These are phyloP conservation scores for Dryomyza anilis DNA, from an alignment of 2,888 invertebrate species.

Conservation along the genomic window DNA sequence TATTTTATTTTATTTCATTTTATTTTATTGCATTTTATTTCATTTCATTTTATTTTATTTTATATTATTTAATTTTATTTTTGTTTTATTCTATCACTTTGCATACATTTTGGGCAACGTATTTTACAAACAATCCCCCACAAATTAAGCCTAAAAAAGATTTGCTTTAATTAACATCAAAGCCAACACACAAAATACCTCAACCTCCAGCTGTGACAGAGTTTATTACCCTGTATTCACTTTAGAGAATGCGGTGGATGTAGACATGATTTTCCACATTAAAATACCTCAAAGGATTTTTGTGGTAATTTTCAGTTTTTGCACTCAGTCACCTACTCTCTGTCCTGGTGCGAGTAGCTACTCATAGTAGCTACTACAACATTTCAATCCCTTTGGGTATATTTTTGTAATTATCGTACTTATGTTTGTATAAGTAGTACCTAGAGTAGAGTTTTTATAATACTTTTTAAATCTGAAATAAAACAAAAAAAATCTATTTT, in stretches of 20 bases:
- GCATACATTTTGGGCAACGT: neutral
- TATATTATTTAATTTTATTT: neutral
- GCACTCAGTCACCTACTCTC: neutral
- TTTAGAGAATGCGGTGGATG: neutral
- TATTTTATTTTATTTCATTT: neutral
- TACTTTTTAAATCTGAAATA: too few species aligned
- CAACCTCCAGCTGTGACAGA: neutral
- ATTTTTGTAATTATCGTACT: neutral
- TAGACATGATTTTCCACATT: slow-evolving; percentile 12
- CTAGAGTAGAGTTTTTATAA: neutral
- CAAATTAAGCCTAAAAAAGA: slow-evolving; percentile 11
- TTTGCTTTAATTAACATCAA: slow-evolving; percentile 18
- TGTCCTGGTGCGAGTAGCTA: too few species aligned
- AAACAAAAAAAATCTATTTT: too few species aligned
- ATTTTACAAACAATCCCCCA: too few species aligned
- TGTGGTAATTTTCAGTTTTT: slow-evolving; percentile 9
- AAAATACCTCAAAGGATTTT: slow-evolving; percentile 20
- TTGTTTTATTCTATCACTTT: neutral
- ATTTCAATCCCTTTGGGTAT: neutral
- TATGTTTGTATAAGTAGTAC: neutral
- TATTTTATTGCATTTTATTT: neutral
- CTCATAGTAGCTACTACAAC: neutral
- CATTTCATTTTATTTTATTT: neutral
- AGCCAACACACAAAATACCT: neutral
- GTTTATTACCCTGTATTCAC: neutral